Conservation (phyloP, 2,888 invertebrate species). For the Neelides folsomi region DNA sequence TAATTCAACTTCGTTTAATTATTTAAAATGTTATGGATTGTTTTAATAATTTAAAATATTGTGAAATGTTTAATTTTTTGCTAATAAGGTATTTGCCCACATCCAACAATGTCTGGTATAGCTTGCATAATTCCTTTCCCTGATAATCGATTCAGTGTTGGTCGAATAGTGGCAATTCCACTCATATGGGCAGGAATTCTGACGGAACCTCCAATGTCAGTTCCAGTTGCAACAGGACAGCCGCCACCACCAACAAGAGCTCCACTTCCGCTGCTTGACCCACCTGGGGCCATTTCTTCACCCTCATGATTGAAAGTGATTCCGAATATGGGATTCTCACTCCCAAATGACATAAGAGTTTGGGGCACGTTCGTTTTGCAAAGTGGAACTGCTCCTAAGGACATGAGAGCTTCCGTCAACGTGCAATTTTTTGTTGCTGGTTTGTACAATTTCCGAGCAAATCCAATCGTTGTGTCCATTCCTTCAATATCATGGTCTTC, state of each 20-base stretch:
- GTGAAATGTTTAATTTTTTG: constrained; percentile 13
- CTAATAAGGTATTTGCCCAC: constrained; percentile 19
- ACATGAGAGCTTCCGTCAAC: constrained; percentile 16
- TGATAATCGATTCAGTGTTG: constrained; percentile 9
- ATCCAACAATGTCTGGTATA: constrained; percentile 16
- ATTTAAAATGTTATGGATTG: background rate
- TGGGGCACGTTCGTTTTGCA: constrained; percentile 36
- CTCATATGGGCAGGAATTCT: constrained; percentile 14
- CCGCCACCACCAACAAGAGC: constrained; percentile 18
- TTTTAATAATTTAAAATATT: constrained; percentile 12
- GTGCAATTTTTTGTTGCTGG: constrained; percentile 14
- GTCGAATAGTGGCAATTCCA: constrained; percentile 10
- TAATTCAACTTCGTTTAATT: background rate
- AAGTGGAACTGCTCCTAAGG: constrained; percentile 40
- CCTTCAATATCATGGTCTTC: constrained; percentile 36
- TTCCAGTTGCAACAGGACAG: constrained; percentile 19
- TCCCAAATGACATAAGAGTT: constrained; percentile 28
- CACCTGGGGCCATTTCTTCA: constrained; percentile 19
- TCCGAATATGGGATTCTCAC: constrained; percentile 28
- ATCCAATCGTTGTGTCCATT: constrained; percentile 34
- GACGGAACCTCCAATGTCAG: constrained; percentile 13
- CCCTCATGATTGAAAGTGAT: constrained; percentile 22
- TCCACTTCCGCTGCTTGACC: constrained; percentile 22
- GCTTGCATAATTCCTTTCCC: constrained; percentile 15
- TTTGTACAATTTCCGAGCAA: constrained; percentile 13